Evolutionary conservation across 2,797 vertebrate species (phyloP).

Genomic region (Sebastes paucispinis): DNA sequence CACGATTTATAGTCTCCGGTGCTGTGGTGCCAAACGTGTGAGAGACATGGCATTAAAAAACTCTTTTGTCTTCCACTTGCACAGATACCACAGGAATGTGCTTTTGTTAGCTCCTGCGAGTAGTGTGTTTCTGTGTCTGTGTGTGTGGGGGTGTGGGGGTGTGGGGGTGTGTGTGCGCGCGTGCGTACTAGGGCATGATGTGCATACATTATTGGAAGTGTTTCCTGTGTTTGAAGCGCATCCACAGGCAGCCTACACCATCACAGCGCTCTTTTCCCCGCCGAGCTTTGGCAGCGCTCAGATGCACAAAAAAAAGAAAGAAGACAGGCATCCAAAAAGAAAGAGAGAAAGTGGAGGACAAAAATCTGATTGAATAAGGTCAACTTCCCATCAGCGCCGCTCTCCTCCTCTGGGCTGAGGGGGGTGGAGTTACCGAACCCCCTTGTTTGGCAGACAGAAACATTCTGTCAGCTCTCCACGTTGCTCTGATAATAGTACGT

Average conservation of each 20-base stretch:
- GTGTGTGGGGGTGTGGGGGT: conserved; percentile 53
- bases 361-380: conserved; percentile 57
- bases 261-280: conserved; percentile 40
- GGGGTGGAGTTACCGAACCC: conserved; percentile 45
- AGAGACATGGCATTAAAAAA: conserved; percentile 68
- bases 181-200: conserved; percentile 53
- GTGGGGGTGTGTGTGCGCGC: conserved; percentile 42
- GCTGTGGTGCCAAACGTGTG: conserved; percentile 56
- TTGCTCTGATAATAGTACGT: conserved; percentile 61
- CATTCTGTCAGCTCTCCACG: conserved; percentile 63
- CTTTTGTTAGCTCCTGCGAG: conserved; percentile 66
- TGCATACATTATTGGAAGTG: conserved; percentile 67
- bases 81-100: conserved; percentile 79
- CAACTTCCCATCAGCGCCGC: conserved; percentile 39
- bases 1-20: conserved; percentile 62
- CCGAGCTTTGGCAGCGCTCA: conserved; percentile 53
- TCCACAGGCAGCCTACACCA: conserved; percentile 65
- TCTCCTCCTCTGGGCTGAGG: conserved; percentile 20
- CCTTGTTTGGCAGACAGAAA: conserved; percentile 46
- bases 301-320: conserved; percentile 28
- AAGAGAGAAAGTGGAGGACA: background rate
- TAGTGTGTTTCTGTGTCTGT: conserved; percentile 52
- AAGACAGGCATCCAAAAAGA: conserved; percentile 33
- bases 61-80: conserved; percentile 75
- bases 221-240: conserved; percentile 67